Conservation (phyloP, 2,113 vertebrate genomes). For the Sterna hirundo region DNA sequence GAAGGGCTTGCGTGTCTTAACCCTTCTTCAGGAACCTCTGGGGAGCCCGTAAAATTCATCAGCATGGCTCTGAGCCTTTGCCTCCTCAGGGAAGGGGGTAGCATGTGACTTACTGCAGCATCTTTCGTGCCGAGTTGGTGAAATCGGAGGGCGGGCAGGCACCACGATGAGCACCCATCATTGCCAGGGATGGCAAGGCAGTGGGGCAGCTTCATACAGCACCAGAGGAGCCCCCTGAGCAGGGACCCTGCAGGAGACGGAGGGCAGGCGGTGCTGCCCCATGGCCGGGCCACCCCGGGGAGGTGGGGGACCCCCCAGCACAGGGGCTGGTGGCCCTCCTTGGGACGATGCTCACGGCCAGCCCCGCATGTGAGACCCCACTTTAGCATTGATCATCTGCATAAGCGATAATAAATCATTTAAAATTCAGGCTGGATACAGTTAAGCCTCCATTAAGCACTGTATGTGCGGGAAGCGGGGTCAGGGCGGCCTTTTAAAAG, state of each 20-base stretch:
- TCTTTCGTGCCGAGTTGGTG: not conserved
- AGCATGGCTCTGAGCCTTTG: not conserved
- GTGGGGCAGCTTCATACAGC: fast-evolving
- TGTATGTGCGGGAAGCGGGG: not conserved
- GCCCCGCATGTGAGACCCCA: not conserved
- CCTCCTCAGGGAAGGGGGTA: not conserved
- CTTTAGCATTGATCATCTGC: not conserved
- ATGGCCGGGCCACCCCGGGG: fast-evolving
- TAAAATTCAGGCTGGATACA: not conserved
- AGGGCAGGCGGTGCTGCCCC: not conserved
- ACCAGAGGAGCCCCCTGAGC: not conserved
- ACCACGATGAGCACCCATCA: fast-evolving
- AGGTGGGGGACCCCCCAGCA: not conserved
- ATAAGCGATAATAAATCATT: not conserved
- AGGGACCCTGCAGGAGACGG: not conserved
- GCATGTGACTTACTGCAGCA: not conserved
- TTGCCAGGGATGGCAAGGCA: not conserved
- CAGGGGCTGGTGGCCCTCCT: not conserved
- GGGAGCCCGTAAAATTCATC: not conserved
- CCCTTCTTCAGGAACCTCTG: not conserved
- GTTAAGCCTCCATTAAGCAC: not conserved
- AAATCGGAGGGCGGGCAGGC: not conserved
- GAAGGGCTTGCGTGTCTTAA: not conserved
- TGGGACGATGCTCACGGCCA: not conserved
- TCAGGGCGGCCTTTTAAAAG: not conserved